Percentiles rank a stretch among this genome's conserved stretches.
Conservation (phyloP, 2,113 vertebrate species). For the Micronycteris hirsuta region DNA sequence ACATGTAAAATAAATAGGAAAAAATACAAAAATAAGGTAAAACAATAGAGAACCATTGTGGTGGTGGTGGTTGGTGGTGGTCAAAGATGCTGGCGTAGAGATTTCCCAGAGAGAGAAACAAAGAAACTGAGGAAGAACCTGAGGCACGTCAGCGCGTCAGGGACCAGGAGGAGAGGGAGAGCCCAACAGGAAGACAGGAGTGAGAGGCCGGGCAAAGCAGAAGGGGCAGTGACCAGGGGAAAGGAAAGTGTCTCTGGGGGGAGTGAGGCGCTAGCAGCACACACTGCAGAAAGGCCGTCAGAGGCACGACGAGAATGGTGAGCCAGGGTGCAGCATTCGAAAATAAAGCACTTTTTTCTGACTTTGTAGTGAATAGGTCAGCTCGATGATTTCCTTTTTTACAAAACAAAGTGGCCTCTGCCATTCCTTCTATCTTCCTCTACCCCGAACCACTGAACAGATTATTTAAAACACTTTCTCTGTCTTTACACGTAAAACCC, state of each 20-base stretch:
- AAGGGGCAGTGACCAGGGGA: accelerated
- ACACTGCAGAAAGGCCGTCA: neutral
- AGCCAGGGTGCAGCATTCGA: neutral
- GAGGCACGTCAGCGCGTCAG: neutral
- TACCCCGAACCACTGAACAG: neutral
- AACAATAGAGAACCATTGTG: neutral
- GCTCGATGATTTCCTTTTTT: neutral
- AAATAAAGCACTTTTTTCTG: neutral
- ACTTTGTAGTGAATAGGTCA: neutral
- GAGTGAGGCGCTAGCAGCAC: neutral
- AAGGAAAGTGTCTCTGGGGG: neutral
- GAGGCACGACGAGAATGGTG: neutral
- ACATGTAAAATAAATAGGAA: neutral
- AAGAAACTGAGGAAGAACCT: neutral
- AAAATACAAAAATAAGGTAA: neutral
- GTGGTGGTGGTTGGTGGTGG: too few species aligned
- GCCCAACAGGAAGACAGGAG: neutral
- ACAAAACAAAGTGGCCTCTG: neutral
- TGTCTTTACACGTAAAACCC: conserved; percentile 58
- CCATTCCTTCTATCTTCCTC: neutral
- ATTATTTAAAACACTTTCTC: neutral
- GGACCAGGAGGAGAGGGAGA: neutral
- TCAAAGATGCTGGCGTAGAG: neutral
- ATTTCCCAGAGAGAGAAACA: neutral
- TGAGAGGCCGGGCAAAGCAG: accelerated